A percentile compares a stretch with the other conserved stretches of the same genome.
phyloP scores from a whole-genome alignment of 2,797 vertebrate genomes.

The Melanotaenia parkinsoni region DNA sequence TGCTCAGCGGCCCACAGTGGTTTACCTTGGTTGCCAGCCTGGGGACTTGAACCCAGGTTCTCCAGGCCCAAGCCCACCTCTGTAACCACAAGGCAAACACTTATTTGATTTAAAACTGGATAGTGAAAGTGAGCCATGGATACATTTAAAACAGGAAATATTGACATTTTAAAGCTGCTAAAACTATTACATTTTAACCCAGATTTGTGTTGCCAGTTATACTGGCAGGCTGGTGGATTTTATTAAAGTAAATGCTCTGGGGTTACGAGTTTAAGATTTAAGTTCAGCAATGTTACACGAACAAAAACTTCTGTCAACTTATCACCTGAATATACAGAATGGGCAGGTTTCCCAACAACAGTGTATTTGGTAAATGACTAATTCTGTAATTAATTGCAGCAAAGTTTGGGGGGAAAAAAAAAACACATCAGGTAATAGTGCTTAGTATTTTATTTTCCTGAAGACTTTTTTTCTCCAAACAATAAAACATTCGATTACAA shows the following conservation, averaged over 20 bases:
- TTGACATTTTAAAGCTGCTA: neutral
- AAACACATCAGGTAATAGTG: constrained; percentile 56
- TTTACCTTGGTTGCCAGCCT: too few species aligned
- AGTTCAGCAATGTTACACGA: too few species aligned
- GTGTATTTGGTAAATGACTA: neutral
- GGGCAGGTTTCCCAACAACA: neutral
- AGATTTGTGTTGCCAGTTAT: too few species aligned
- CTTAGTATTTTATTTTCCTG: constrained; percentile 83
- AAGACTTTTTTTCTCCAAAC: constrained; percentile 69
- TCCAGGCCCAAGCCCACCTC: too few species aligned
- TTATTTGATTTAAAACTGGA: too few species aligned
- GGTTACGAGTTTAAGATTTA: neutral
- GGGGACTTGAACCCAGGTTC: too few species aligned
- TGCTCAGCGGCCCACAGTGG: too few species aligned
- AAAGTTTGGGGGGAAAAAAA: neutral
- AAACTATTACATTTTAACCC: neutral
- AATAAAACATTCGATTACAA: constrained; percentile 79
- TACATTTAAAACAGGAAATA: neutral
- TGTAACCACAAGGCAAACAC: too few species aligned
- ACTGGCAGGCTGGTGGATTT: neutral
- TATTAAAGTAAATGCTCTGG: too few species aligned
- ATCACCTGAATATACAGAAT: neutral
- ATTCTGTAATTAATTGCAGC: neutral
- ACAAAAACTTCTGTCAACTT: too few species aligned
- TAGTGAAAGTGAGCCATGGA: too few species aligned